These are phyloP conservation scores for Lota lota DNA, from an alignment of 2,113 vertebrate species.

Conservation along the genomic window DNA sequence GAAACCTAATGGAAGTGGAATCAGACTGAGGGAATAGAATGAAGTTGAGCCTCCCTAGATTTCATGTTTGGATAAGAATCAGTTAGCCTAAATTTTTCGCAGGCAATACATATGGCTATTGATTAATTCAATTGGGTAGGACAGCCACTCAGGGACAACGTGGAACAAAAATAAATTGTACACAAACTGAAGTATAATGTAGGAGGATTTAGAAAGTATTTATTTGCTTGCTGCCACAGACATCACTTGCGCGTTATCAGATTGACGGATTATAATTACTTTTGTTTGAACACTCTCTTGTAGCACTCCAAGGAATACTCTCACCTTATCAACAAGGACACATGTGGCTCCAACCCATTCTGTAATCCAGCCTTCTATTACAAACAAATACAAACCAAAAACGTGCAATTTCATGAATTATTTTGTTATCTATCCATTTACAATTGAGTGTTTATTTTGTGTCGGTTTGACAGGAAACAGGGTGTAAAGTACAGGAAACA, in stretches of 20 bases:
- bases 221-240: constrained; percentile 8
- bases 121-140: not conserved
- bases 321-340: constrained; percentile 19
- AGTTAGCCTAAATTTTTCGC: not conserved
- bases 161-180: too few species aligned
- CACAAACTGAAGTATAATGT: not conserved
- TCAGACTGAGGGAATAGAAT: too few species aligned
- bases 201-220: constrained; percentile 4
- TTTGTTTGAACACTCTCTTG: constrained; percentile 22
- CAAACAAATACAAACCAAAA: too few species aligned
- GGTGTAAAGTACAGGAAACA: too few species aligned
- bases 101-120: not conserved
- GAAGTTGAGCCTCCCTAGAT: too few species aligned
- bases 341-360: constrained; percentile 11
- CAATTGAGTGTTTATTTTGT: too few species aligned
- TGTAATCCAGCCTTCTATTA: not conserved
- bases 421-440: too few species aligned
- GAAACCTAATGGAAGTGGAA: too few species aligned
- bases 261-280: constrained; percentile 33
- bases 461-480: too few species aligned
- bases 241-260: constrained; percentile 21
- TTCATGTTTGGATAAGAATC: not conserved
- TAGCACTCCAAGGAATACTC: constrained; percentile 12
- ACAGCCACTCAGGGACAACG: not conserved
- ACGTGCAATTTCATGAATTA: too few species aligned